Evolutionary conservation across 2,888 invertebrate species (phyloP), one percentile per base, ranked within the genome.

Genomic region (Philhelius pedissequus): DNA sequence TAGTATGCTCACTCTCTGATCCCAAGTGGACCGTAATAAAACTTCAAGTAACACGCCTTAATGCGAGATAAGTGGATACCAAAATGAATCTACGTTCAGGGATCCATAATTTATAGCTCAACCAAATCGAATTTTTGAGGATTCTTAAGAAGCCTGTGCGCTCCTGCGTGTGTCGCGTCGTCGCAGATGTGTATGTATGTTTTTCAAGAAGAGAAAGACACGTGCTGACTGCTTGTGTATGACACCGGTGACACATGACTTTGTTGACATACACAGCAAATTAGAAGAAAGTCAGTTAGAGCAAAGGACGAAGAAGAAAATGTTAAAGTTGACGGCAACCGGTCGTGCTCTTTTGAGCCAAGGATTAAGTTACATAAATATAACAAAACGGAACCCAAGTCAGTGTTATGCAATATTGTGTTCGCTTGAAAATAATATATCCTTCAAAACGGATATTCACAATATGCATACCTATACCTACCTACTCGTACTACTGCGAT

Each of bases 1-100:
- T 64, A 75, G 64, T 64, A 62, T 58, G 25, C 27, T 18, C 56
- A 66, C 54, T 56, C n/a, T n/a, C 32, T 75, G 66, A 87, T 89
- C 87, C 89, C 89, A 89, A 88, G 89, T 89, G 89, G 88, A 89
- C 89, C 89, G 88, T 90, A 89, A 87, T 86, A 87, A 87, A 86
- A 86, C 74, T 87, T 71, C 43, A 70, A 87, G 78, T 45, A 87
- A 73, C 78, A 87, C 86, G 86, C 86, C 52, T 66, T 52, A 64
- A 64, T 73, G 15, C 40, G 1, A 48, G 68, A 62, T 77, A 68
- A 66, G 64, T 76, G 35, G 50, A 50, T 58, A 56, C 64, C 62
- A 62, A 73, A 45, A 22, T 58, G 50, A 70, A 66, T 30, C 70
- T 38, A 70, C 74, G 83, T 83, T 75, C 64, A 62, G 64, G 70